Conservation (phyloP, 2,113 vertebrate species). For the Kobus ellipsiprymnus region DNA sequence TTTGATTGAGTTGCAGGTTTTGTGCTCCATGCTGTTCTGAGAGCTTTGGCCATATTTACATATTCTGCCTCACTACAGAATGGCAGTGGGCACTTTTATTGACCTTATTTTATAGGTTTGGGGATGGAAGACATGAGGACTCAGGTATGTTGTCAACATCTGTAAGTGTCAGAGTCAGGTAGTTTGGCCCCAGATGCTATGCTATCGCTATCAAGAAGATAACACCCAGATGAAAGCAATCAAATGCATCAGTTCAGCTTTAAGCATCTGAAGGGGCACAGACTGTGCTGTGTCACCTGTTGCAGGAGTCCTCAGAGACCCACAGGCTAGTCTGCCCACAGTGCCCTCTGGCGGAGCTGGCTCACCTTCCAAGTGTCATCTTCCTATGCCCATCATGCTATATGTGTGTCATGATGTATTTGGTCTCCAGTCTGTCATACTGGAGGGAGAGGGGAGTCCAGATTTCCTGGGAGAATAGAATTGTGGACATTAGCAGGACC, state of each 20-base stretch:
- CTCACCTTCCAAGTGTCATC: background rate
- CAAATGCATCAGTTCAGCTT: background rate
- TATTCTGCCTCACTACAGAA: background rate
- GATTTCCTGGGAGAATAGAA: background rate
- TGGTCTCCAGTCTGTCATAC: background rate
- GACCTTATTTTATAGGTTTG: background rate
- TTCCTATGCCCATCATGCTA: background rate
- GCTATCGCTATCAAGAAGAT: background rate
- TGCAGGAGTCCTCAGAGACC: background rate
- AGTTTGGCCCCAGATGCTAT: background rate
- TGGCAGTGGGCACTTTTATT: background rate
- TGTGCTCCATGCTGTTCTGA: background rate
- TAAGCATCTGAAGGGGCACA: background rate
- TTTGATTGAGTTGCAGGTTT: background rate
- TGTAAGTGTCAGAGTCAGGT: background rate
- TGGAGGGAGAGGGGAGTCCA: too few species aligned
- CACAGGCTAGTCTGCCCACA: background rate
- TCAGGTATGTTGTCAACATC: background rate
- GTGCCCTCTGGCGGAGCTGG: background rate
- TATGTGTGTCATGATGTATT: background rate
- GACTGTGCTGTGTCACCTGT: background rate
- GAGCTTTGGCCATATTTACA: background rate
- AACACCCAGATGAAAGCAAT: background rate
- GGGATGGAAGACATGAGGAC: background rate
- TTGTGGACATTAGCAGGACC: background rate